Conservation (phyloP, 2,113 vertebrate species). For the Protobothrops mucrosquamatus region DNA sequence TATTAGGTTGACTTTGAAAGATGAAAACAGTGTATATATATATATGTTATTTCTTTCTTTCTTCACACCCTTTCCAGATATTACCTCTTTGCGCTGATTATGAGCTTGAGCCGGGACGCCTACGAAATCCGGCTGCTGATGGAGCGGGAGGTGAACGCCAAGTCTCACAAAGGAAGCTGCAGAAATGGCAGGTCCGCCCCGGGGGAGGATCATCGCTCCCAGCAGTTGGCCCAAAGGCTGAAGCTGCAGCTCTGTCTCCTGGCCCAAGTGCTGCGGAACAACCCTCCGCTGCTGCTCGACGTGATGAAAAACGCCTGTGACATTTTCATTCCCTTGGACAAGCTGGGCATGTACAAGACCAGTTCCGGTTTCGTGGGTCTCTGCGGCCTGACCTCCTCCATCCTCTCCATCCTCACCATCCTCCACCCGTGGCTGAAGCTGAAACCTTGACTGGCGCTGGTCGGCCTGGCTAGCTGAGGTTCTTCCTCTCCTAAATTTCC, state of each 20-base stretch:
- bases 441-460: constrained; percentile 75
- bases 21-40: no score
- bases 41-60: no score
- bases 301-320: constrained; percentile 85
- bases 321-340: constrained; percentile 88
- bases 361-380: constrained; percentile 79
- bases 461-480: not conserved
- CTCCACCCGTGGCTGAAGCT: constrained; percentile 90
- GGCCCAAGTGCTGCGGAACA: constrained; percentile 70
- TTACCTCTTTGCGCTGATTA: constrained; percentile 87
- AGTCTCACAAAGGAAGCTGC: constrained; percentile 19
- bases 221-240: constrained; percentile 55
- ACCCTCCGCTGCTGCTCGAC: constrained; percentile 88
- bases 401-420: constrained; percentile 85
- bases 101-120: constrained; percentile 86
- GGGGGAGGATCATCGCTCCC: not conserved
- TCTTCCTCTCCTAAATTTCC: not conserved
- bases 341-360: constrained; percentile 79
- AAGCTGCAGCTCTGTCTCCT: constrained; percentile 71
- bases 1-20: no score
- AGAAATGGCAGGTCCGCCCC: accelerated
- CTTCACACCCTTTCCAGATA: constrained; percentile 68
- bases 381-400: constrained; percentile 85
- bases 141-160: constrained; percentile 69
- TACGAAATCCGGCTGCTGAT: constrained; percentile 83